Base-by-base conservation (phyloP, 2,888 invertebrate genomes). In the Leucoma salicis region DNA sequence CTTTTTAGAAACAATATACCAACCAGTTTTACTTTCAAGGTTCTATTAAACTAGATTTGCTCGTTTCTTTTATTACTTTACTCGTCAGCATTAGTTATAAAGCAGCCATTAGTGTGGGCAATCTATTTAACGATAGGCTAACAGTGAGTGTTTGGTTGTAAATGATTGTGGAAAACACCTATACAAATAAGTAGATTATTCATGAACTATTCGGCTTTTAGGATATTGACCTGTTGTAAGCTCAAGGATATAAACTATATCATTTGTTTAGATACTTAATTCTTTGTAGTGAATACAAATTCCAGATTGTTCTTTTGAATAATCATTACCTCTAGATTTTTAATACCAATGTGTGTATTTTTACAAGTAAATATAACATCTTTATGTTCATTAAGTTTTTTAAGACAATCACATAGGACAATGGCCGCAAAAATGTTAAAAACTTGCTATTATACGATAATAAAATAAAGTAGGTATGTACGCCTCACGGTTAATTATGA, bases 101-200 rank as follows among this genome's bases (percentile, higher is more conserved):
- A 48, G 49, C 47, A 53, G 25, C 28, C 36, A 37, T 35, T 35
- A 48, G 38, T 7, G 24, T 35, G 15, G 13, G 31, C 48, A 53
- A 57, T 61, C 47, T 43, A 45, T 50, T 53, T 56, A 49, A 52
- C 39, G 46, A 53, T 47, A 42, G 46, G 48, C 43, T 34, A 46
- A 66, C 61, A 64, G 59, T 56, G 53, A 38, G 27, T 52, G 45
- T 43, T 45, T 51, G 44, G 33, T 49, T 51, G 50, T 53, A 62
- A 57, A 65, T 61, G 54, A 47, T 54, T 59, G 47, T 53, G 42
- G 41, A 57, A 57, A 64, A 68, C 65, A 69, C 56, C 69, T 72
- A 56, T 63, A 49, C 62, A 68, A 66, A 73, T 57, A 63, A 46
- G 37, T 57, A 52, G n/a, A 56, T 63, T 56, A 64, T 61, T 62